phyloP scores from a whole-genome alignment of 1,140 invertebrate genomes.

The Micrasema minimum region DNA sequence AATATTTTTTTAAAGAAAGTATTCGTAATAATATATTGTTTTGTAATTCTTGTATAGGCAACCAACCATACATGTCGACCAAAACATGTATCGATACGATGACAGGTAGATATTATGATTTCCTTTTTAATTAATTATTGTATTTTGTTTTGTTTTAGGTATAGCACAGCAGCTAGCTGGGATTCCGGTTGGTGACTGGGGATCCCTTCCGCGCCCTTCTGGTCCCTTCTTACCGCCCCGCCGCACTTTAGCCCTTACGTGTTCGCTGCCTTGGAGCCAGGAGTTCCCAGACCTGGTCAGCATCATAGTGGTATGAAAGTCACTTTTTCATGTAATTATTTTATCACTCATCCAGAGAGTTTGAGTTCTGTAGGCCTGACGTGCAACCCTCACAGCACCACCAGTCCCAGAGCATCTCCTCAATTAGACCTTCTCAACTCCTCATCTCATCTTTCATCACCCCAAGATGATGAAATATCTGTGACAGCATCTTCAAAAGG shows the following conservation, averaged over 20 bases:
- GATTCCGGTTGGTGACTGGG: conserved; percentile 71
- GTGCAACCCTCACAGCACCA: conserved; percentile 72
- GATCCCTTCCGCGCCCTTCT: conserved; percentile 68
- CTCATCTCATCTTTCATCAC: conserved; percentile 64
- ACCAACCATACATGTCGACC: no score
- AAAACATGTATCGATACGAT: no score
- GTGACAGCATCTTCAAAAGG: conserved; percentile 70
- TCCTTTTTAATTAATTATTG: no score
- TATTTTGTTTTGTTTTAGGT: conserved; percentile 64
- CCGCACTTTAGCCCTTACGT: conserved; percentile 72
- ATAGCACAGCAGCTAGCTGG: conserved; percentile 75
- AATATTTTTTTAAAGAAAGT: no score
- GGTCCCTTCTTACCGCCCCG: conserved; percentile 67
- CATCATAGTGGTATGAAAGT: conserved; percentile 55
- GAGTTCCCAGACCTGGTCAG: conserved; percentile 56
- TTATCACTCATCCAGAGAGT: conserved; percentile 44
- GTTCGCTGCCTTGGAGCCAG: conserved; percentile 63
- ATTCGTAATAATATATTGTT: no score
- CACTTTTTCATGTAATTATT: conserved; percentile 35
- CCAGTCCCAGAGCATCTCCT: conserved; percentile 70
- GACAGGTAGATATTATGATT: no score
- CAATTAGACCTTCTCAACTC: conserved; percentile 55
- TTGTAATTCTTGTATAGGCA: no score
- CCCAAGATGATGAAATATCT: conserved; percentile 74
- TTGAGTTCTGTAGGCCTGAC: conserved; percentile 54